phyloP scores from a whole-genome alignment of 2,797 vertebrate genomes.

The Micropoecilia bifurca region DNA sequence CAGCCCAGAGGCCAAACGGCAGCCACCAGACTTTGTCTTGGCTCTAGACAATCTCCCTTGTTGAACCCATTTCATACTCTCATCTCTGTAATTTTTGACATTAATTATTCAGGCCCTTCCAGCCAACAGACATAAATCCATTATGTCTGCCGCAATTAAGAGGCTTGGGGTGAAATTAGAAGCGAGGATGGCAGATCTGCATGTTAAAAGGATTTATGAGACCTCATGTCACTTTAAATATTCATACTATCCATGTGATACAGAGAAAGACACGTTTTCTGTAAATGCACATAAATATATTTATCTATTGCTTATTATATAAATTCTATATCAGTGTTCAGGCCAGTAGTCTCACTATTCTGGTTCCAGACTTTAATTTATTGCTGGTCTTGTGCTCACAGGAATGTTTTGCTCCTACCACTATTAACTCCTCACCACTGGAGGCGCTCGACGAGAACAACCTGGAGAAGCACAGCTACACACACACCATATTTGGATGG shows the following conservation, averaged over 20 bases:
- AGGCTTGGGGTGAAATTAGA: conserved; percentile 50
- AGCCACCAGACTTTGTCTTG: conserved; percentile 51
- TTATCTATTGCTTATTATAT: conserved; percentile 1
- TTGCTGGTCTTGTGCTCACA: neutral
- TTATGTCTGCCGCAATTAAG: conserved; percentile 64
- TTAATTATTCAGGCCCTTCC: conserved; percentile 71
- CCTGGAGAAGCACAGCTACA: neutral
- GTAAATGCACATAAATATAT: conserved; percentile 1
- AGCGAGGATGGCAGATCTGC: conserved; percentile 45
- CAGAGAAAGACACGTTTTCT: conserved; percentile 25
- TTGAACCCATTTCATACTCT: conserved; percentile 40
- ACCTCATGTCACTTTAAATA: conserved; percentile 52
- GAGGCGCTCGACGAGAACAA: neutral
- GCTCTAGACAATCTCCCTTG: conserved; percentile 37
- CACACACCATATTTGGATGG: neutral
- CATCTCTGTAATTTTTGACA: conserved; percentile 63
- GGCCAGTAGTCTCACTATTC: neutral
- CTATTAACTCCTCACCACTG: neutral
- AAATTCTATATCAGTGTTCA: neutral
- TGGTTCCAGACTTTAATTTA: neutral
- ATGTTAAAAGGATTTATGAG: conserved; percentile 55
- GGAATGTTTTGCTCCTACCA: neutral
- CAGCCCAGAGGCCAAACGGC: conserved; percentile 47
- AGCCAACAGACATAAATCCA: conserved; percentile 71
- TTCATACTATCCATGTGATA: conserved; percentile 35